Percentiles rank a stretch among this genome's conserved stretches.
Evolutionary conservation across 1,140 invertebrate genomes (phyloP).

Genomic region (Bombus terrestris): DNA sequence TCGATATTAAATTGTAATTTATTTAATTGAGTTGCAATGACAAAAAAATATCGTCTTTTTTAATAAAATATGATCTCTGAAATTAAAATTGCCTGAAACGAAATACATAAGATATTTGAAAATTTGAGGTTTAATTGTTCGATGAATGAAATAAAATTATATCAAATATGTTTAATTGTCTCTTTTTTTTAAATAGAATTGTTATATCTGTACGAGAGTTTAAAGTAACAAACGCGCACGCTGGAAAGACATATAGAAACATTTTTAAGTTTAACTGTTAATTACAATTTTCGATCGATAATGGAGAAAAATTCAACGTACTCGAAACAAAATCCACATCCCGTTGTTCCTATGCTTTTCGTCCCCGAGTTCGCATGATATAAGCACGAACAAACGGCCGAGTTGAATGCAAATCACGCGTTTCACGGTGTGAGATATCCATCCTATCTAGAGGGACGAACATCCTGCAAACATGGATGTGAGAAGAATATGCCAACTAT

Average conservation of each 20-base stretch:
- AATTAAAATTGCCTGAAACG: neutral
- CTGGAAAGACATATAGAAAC: neutral
- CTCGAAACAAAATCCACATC: neutral
- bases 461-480: constrained; percentile 68
- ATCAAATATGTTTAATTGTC: neutral
- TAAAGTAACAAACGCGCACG: neutral
- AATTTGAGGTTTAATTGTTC: too few relatives aligned
- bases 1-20: neutral
- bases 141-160: neutral
- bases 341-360: neutral
- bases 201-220: neutral
- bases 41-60: too few relatives aligned
- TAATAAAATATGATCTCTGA: too few relatives aligned
- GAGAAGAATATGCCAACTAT: constrained; percentile 71
- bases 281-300: neutral
- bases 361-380: constrained; percentile 32
- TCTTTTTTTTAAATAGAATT: neutral
- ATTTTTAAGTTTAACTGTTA: neutral
- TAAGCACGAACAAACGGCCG: constrained; percentile 8
- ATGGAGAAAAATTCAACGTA: neutral
- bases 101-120: neutral
- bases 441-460: constrained; percentile 1
- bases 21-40: neutral
- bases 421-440: constrained; percentile 27
- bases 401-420: constrained; percentile 37